Conservation (phyloP, 2,113 vertebrate genomes). For the Brachyhypopomus occidentalis region DNA sequence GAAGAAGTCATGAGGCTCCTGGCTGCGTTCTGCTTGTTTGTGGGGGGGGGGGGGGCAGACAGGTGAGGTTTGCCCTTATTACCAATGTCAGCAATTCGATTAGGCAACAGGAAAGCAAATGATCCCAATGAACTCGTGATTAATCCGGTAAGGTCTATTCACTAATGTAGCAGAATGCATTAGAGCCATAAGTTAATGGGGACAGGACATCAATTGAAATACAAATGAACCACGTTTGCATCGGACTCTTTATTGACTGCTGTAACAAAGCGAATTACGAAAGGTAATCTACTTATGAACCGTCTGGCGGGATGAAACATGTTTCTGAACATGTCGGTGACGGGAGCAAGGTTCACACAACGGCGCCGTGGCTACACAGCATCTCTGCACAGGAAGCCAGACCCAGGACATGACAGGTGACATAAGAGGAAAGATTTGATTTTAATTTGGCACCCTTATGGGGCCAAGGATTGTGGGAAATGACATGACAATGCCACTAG, state of each 20-base stretch:
- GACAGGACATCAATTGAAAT: conserved; percentile 99
- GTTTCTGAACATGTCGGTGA: conserved; percentile 72
- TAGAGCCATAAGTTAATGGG: conserved; percentile 98
- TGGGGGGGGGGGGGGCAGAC: conserved; percentile 67
- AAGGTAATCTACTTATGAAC: conserved; percentile 92
- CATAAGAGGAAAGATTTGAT: neutral
- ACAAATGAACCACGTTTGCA: conserved; percentile 98
- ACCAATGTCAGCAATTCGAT: conserved; percentile 91
- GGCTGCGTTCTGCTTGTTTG: conserved; percentile 75
- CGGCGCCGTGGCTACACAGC: neutral
- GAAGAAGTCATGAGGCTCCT: conserved; percentile 53
- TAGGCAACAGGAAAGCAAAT: conserved; percentile 86
- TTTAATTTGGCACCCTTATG: neutral
- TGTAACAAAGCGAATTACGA: conserved; percentile 94
- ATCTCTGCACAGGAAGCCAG: neutral
- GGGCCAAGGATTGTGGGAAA: neutral
- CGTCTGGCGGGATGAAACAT: conserved; percentile 79
- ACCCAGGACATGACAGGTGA: neutral
- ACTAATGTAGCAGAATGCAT: conserved; percentile 96
- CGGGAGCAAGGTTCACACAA: conserved; percentile 58
- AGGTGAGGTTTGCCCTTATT: conserved; percentile 88
- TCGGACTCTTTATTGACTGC: conserved; percentile 91
- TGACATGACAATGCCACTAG: neutral
- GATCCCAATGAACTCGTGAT: conserved; percentile 96
- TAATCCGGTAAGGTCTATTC: conserved; percentile 95